phyloP scores from a whole-genome alignment of 2,113 vertebrate genomes.

The Anseranas semipalmata region DNA sequence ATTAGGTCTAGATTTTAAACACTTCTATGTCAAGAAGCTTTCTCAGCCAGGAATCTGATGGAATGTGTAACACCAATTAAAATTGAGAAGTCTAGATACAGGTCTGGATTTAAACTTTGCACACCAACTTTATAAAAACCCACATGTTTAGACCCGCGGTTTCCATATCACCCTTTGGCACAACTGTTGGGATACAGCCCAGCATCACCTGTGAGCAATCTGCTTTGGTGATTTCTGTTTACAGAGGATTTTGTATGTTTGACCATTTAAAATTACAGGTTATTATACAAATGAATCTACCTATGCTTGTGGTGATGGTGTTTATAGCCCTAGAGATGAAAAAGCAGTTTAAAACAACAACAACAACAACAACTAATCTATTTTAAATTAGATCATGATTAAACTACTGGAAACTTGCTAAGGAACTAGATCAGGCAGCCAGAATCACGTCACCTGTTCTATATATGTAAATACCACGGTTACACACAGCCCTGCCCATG shows the following conservation, averaged over 20 bases:
- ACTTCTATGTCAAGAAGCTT: not conserved
- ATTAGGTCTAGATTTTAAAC: not conserved
- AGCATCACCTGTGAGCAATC: not conserved
- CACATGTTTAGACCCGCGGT: not conserved
- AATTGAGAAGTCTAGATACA: not conserved
- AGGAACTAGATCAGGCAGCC: not conserved
- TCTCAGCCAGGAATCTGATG: not conserved
- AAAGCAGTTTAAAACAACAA: not conserved
- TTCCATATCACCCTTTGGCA: not conserved
- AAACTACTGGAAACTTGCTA: conserved; percentile 43
- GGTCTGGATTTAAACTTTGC: not conserved
- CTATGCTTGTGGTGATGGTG: not conserved
- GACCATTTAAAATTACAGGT: not conserved
- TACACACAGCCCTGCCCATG: not conserved
- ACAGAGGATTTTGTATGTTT: not conserved
- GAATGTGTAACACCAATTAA: not conserved
- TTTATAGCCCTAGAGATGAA: not conserved
- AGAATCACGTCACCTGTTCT: not conserved
- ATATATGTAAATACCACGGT: not conserved
- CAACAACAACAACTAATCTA: not conserved
- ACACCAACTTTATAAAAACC: not conserved
- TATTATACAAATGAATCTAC: not conserved
- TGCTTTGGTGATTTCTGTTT: not conserved
- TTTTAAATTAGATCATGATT: conserved; percentile 46
- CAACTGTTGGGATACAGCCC: not conserved